Conservation (phyloP, 2,113 vertebrate genomes). For the Platysteira castanea region DNA sequence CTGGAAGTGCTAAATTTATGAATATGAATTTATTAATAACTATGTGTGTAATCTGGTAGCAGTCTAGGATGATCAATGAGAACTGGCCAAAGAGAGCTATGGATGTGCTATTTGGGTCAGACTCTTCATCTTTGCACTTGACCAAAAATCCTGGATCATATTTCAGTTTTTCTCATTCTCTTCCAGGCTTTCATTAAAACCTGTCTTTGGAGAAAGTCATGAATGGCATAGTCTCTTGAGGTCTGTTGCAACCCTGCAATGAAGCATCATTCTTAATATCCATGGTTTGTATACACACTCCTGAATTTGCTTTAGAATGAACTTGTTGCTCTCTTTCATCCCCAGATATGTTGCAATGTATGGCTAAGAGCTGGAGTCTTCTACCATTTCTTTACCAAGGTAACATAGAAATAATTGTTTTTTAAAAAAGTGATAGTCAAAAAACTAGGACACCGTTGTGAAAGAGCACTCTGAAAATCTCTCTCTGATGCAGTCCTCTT, state of each 20-base stretch:
- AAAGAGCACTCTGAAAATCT: not conserved
- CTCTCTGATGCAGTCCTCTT: not conserved
- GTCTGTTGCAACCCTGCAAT: not conserved
- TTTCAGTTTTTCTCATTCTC: not conserved
- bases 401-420: not conserved
- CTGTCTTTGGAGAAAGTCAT: not conserved
- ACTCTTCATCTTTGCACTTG: not conserved
- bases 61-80: not conserved
- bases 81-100: not conserved
- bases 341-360: not conserved
- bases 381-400: not conserved
- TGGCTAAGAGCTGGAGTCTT: not conserved
- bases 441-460: not conserved
- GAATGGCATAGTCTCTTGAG: not conserved
- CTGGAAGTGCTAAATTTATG: not conserved
- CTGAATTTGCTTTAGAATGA: not conserved
- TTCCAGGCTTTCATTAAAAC: not conserved
- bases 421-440: not conserved
- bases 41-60: not conserved
- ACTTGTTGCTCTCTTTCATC: not conserved
- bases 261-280: not conserved
- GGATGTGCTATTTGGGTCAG: not conserved
- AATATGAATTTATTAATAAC: not conserved
- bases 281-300: not conserved
- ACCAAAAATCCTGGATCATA: not conserved